Percentiles rank a stretch among this genome's conserved stretches.
Evolutionary conservation across 2,113 vertebrate species (phyloP).

Genomic region (Pseudonaja textilis): DNA sequence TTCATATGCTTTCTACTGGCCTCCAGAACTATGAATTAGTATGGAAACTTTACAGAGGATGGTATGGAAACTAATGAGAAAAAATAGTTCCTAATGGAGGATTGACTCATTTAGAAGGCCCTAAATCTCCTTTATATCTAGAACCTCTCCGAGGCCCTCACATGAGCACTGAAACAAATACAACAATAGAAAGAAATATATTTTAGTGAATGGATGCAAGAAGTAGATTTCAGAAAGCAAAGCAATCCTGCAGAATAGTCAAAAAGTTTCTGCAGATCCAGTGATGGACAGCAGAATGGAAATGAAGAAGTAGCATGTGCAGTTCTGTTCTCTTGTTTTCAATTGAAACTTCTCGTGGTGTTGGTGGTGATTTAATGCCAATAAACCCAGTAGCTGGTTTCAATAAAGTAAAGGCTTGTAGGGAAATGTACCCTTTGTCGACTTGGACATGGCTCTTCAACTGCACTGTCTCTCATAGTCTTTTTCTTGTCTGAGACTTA

Average conservation of each 20-base stretch:
- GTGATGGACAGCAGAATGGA: neutral
- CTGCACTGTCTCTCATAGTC: neutral
- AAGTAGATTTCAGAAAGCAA: neutral
- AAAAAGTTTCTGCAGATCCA: neutral
- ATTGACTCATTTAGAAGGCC: neutral
- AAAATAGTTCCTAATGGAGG: neutral
- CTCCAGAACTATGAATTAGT: neutral
- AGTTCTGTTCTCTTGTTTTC: neutral
- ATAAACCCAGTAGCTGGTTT: neutral
- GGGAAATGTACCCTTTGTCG: neutral
- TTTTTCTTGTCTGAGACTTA: neutral
- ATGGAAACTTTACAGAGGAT: neutral
- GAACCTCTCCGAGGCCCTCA: neutral
- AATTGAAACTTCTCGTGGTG: neutral
- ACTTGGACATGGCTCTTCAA: neutral
- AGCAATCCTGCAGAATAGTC: neutral
- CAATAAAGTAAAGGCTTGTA: neutral
- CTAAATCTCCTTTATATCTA: neutral
- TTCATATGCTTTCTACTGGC: neutral
- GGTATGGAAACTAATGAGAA: neutral
- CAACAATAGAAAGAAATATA: neutral
- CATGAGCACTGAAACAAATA: neutral
- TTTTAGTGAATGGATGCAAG: neutral
- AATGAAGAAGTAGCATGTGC: neutral
- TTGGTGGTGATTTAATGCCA: neutral